A percentile compares a stretch with the other conserved stretches of the same genome.
These are phyloP conservation scores for Iselma pallidipennis DNA, from an alignment of 2,888 invertebrate species.

Conservation along the genomic window DNA sequence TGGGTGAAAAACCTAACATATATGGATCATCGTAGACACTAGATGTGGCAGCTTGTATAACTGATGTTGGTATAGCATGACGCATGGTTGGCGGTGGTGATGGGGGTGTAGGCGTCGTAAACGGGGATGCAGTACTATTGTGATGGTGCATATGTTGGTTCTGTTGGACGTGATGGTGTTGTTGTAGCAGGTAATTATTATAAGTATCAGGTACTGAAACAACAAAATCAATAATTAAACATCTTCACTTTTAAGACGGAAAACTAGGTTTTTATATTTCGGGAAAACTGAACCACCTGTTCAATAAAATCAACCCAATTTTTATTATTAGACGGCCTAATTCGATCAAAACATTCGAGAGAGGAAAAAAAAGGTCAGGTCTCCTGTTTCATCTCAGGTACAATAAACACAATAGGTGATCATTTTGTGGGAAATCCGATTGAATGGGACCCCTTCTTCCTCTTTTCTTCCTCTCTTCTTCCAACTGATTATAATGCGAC, in stretches of 20 bases:
- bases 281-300: too few relatives aligned
- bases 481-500: too few relatives aligned
- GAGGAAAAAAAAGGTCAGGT: conserved; percentile 4
- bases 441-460: not conserved
- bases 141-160: conserved; percentile 49
- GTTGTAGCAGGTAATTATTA: conserved; percentile 60
- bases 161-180: conserved; percentile 53
- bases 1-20: conserved; percentile 76
- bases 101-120: conserved; percentile 58
- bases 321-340: conserved; percentile 18
- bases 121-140: conserved; percentile 57
- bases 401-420: too few relatives aligned
- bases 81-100: conserved; percentile 61
- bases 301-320: not conserved
- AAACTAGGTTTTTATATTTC: too few relatives aligned
- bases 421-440: not conserved
- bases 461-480: too few relatives aligned
- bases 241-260: too few relatives aligned
- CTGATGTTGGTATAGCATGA: conserved; percentile 65
- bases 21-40: conserved; percentile 87
- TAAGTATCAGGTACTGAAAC: conserved; percentile 68
- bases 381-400: too few relatives aligned
- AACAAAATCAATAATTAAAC: too few relatives aligned
- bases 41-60: conserved; percentile 78
- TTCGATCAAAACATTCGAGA: conserved; percentile 4